Evolutionary conservation across 2,797 vertebrate genomes (phyloP), one percentile per base, ranked within the genome.

Genomic region (Acanthis flammea): DNA sequence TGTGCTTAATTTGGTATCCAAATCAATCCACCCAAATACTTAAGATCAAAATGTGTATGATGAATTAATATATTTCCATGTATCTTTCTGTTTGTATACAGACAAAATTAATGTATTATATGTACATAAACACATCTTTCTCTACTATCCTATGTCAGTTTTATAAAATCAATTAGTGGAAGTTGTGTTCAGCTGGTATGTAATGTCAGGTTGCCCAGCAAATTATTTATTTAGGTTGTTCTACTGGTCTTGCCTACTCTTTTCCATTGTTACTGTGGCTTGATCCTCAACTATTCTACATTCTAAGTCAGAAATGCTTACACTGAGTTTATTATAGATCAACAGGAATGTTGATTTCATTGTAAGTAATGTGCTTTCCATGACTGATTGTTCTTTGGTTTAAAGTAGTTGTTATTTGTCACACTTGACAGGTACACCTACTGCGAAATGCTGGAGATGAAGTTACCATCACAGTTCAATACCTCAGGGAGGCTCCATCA

Each of bases 381-480:
- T 45, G 35, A 66, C 74, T 91, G 42, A 44, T 83, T 45, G 47
- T 89, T 96, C 74, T 90, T 42, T 86, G 39, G 42, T 88, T 87
- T 96, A 72, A 97, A 93, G 86, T 58, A 66, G 62, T 37, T 97
- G 7, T 97, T 95, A 90, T 97, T 97, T 96, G 51, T 97, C 88
- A 72, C 72, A 79, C 74, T 91, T 91, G 84, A 91, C 98, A 99
- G 99, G 99, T 99, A 95, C 99, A 99, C 96, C 98, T 99, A 94
- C 96, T 99, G 97, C 98, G 99, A 93, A 99, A 98, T 23, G 99
- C 99, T 62, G 99, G 99, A 63, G 98, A 99, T 94, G 98, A 99
- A 97, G 99, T 99, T 97, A 99, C 98, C 96, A 97, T 99, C 97
- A 98, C 98, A 25, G 99, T 99, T 94, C 98, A 98, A 96, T 99